phyloP scores from a whole-genome alignment of 1,140 invertebrate genomes.

The Heliothis virescens region DNA sequence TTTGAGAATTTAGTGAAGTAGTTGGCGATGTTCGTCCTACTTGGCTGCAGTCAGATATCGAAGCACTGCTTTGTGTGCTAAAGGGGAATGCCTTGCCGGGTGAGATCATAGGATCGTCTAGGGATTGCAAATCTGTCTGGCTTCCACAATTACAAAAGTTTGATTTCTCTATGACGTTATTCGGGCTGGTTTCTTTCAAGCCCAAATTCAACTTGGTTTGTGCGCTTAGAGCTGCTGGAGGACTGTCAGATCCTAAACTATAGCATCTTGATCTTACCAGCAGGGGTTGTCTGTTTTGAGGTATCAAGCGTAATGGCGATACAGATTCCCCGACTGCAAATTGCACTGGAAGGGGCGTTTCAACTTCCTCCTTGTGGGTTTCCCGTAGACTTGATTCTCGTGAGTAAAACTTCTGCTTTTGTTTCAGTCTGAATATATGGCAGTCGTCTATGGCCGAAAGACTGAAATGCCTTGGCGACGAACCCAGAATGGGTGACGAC shows the following conservation, averaged over 20 bases:
- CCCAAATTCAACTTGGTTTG: conserved; percentile 88
- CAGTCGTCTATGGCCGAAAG: conserved; percentile 88
- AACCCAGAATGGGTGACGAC: conserved; percentile 81
- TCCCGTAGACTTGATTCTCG: conserved; percentile 83
- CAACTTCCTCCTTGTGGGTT: conserved; percentile 69
- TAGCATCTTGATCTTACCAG: conserved; percentile 86
- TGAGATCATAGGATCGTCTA: conserved; percentile 87
- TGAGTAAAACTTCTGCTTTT: conserved; percentile 80
- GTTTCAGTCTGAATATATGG: conserved; percentile 81
- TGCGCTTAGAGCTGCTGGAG: conserved; percentile 87
- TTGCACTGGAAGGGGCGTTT: conserved; percentile 85
- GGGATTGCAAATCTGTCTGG: conserved; percentile 89
- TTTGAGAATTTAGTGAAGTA: conserved; percentile 86
- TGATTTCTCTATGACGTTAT: conserved; percentile 68
- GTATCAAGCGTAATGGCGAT: conserved; percentile 81
- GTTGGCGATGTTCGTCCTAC: conserved; percentile 88
- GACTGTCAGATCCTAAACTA: conserved; percentile 87
- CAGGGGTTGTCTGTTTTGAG: conserved; percentile 68
- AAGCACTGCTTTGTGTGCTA: conserved; percentile 79
- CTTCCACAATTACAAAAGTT: conserved; percentile 90
- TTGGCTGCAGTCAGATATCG: conserved; percentile 86
- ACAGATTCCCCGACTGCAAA: conserved; percentile 90
- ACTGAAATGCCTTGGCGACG: conserved; percentile 87
- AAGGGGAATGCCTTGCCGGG: conserved; percentile 85
- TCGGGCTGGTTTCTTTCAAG: conserved; percentile 83